Evolutionary conservation across 1,140 invertebrate genomes (phyloP).

Genomic region (Limonius californicus): DNA sequence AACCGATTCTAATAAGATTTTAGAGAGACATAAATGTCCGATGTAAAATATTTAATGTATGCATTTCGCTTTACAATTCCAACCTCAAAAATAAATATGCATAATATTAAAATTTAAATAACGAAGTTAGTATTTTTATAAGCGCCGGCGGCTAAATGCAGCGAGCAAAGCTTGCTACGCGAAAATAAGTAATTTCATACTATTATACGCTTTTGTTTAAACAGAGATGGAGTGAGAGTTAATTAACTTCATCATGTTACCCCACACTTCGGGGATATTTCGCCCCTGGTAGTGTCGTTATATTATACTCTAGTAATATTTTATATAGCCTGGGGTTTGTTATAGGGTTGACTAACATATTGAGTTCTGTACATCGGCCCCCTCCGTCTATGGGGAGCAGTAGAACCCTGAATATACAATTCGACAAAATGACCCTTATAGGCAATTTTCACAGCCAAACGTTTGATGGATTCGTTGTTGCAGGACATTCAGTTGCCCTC

Average conservation of each 20-base stretch:
- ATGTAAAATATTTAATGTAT: no score
- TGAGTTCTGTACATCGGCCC: constrained; percentile 21
- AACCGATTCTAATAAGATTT: not conserved
- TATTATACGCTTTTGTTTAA: constrained; percentile 33
- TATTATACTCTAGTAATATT: constrained; percentile 32
- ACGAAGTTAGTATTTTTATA: not conserved
- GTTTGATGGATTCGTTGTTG: not conserved
- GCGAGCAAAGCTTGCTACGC: constrained; percentile 23
- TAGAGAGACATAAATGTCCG: no score
- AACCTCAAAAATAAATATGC: not conserved
- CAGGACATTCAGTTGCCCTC: no score
- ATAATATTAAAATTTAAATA: constrained; percentile 3
- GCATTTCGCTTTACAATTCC: not conserved
- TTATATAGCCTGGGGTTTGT: constrained; percentile 29
- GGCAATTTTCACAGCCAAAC: not conserved
- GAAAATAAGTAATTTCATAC: constrained; percentile 35
- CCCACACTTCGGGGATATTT: constrained; percentile 24
- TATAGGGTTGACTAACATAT: constrained; percentile 24
- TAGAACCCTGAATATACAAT: constrained; percentile 8
- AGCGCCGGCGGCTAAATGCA: not conserved
- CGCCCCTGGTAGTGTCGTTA: constrained; percentile 30
- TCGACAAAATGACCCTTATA: constrained; percentile 9
- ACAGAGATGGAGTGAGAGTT: constrained; percentile 31
- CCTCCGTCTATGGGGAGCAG: constrained; percentile 18
- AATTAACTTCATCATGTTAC: constrained; percentile 34